Evolutionary conservation across 2,888 invertebrate species (phyloP).

Genomic region (Eupithecia vulgata): DNA sequence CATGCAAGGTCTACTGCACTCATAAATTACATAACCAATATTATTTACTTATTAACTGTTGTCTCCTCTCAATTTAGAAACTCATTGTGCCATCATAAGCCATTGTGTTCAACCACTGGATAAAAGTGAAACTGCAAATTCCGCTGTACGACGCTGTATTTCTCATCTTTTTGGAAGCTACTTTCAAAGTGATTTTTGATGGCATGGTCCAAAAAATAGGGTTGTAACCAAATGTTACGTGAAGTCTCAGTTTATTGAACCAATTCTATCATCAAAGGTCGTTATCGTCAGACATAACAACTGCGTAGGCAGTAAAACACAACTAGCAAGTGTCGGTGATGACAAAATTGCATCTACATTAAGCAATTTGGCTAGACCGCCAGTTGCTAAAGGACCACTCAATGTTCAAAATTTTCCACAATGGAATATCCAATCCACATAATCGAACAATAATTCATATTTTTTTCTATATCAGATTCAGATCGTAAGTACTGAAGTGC

Average conservation of each 20-base stretch:
- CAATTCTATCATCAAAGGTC: conserved; percentile 2
- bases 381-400: conserved; percentile 26
- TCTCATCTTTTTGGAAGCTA: not conserved
- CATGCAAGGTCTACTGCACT: not conserved
- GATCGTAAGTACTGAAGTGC: too few relatives aligned
- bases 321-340: conserved; percentile 29
- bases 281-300: conserved; percentile 2
- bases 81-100: not conserved
- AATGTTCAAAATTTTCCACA: not conserved
- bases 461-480: too few relatives aligned
- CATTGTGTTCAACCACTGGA: conserved; percentile 9
- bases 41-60: not conserved
- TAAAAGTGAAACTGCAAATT: conserved; percentile 8
- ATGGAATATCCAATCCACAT: too few relatives aligned
- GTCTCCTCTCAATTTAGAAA: not conserved
- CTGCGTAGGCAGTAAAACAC: conserved; percentile 1
- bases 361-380: conserved; percentile 39
- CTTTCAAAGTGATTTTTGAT: not conserved
- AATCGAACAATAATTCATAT: not conserved
- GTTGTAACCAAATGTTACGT: not conserved
- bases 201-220: not conserved
- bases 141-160: not conserved
- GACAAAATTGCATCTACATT: conserved; percentile 47
- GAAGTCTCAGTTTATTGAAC: not conserved
- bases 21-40: not conserved